Evolutionary conservation across 1,140 invertebrate genomes (phyloP), one percentile per base, ranked within the genome.

Genomic region (Calliphora vicina): DNA sequence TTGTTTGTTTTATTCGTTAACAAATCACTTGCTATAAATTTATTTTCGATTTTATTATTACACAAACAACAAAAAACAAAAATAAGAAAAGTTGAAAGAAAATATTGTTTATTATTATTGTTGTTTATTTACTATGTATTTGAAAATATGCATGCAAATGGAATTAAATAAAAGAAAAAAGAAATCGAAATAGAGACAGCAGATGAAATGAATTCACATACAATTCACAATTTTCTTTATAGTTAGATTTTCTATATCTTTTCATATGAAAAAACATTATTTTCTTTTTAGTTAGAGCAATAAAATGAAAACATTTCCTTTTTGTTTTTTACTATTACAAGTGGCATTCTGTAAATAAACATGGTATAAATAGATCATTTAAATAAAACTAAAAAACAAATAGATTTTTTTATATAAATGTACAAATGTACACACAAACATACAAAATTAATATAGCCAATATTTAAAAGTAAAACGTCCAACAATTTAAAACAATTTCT

Each of bases 41-140:
- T 57, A 57, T 57, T n/a, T 57, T 57, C 50, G 50, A 57, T 57
- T 57, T 57, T 57, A 57, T 57, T 57, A 57, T 57, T 57, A n/a
- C 15, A 57, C 35, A 57, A 57, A 57, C 50, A n/a, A 35, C 35
- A 57, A 57, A 57, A 57, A 57, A 15, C 45, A 5, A 57, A 50
- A 57, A 57, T 15, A 45, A 45, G 12, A 43, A 43, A 5, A 43
- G 15, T 45, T 45, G 43, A 3, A 10, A 12, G 45, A 57, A 15
- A 57, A 57, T 57, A 57, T 57, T 57, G 50, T 57, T 57, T 57
- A 57, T 57, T 57, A 57, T 57, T n/a, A n/a, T 57, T 57, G 15
- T 57, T 17, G 15, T 17, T 57, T 57, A 35, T n/a, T 57, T 57
- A 57, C n/a, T 57, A 57, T 57, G 6, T 57, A 17, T 17, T n/a